These are phyloP conservation scores for Mystacornis crossleyi DNA, from an alignment of 2,113 vertebrate genomes.

Conservation along the genomic window DNA sequence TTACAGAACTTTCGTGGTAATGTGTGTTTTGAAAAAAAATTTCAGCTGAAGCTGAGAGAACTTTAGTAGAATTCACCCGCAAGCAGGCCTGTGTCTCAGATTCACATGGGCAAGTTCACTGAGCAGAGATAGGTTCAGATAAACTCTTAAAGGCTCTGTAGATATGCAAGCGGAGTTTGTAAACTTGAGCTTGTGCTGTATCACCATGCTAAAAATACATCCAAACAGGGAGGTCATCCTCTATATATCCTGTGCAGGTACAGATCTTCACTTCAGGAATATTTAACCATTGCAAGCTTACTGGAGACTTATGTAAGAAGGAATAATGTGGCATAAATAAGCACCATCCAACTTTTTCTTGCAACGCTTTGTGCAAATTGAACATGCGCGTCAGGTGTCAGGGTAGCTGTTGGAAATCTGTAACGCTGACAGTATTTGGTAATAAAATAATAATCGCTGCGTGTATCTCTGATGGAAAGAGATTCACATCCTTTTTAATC, in stretches of 20 bases:
- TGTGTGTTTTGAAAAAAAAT: neutral
- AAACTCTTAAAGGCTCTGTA: neutral
- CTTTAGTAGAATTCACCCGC: neutral
- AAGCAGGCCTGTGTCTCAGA: neutral
- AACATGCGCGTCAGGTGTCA: constrained; percentile 59
- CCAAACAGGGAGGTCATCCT: neutral
- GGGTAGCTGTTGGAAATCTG: constrained; percentile 45
- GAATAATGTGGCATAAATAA: neutral
- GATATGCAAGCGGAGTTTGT: neutral
- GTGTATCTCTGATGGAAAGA: constrained; percentile 74
- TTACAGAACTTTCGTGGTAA: neutral
- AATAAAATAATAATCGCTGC: constrained; percentile 74
- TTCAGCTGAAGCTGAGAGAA: neutral
- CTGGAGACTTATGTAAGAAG: neutral
- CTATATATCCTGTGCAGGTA: neutral
- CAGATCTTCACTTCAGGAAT: neutral
- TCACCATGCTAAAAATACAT: neutral
- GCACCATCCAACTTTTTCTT: neutral
- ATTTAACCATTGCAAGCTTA: neutral
- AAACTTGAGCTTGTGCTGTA: neutral
- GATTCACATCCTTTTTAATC: constrained; percentile 74
- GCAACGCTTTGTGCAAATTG: neutral
- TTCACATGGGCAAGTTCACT: neutral
- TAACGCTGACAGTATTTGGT: constrained; percentile 67
- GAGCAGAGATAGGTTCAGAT: neutral